Base-by-base conservation (phyloP, 2,113 vertebrate species). In the Xerus inauris region DNA sequence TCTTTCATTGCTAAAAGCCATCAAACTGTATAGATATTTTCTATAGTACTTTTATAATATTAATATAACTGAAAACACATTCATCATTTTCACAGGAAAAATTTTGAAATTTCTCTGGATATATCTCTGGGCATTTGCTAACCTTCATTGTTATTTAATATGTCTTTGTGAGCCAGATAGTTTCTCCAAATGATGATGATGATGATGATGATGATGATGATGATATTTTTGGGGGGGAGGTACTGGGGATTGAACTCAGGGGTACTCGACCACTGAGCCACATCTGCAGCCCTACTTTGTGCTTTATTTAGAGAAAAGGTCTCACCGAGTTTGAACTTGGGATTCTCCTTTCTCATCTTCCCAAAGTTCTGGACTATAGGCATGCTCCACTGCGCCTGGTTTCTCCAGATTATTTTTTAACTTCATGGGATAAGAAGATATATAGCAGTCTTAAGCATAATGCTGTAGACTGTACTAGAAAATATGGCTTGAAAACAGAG, bases 11-110 rank as follows among this genome's bases (percentile, higher is more conserved):
- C 62, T 87, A 64, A 83, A 95, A 82, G 24, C 62, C 30, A 77
- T 67, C 26, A 69, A 59, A 6, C 14, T 83, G n/a, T 22, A 42
- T 11, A 90, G 64, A 75, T 8, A 38, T 40, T 90, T 94, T 81
- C 28, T 86, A 51, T 84, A 62, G 28, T 62, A 28, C 22, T 90
- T 90, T 92, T 75, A 13, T 94, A 85, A 83, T 35, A 64, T 76
- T 62, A 85, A 69, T 90, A 3, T 90, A 92, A 79, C 45, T 42
- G 51, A 84, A 85, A 94, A 82, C 85, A 2, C 67, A 71, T 86
- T 88, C 24, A 73, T 73, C 28, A 77, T 93, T 88, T 92, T 91
- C 76, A 35, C 22, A 93, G 77, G 13, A 67, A 54, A 51, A 94
- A 80, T 14, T 51, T 51, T 26, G 38, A 45, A 76, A 91, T 96